phyloP scores from a whole-genome alignment of 2,888 invertebrate species.

The Thyatira batis region DNA sequence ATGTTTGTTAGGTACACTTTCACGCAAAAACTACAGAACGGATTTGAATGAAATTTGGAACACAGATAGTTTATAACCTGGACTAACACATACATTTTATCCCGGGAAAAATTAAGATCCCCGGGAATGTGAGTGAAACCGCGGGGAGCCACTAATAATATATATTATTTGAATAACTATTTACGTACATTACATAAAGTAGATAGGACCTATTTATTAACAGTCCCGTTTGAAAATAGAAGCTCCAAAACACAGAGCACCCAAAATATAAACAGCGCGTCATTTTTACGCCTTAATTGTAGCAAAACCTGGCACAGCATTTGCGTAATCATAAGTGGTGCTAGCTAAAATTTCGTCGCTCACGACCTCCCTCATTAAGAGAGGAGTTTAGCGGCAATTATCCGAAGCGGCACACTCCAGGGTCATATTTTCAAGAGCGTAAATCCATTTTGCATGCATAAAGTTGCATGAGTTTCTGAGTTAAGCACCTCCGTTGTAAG shows the following conservation, averaged over 20 bases:
- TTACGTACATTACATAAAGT: too few species aligned
- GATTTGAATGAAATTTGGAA: too few species aligned
- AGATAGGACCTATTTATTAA: too few species aligned
- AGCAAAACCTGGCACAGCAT: conserved; percentile 16
- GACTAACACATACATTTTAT: too few species aligned
- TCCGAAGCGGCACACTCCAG: conserved; percentile 65
- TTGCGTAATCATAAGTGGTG: conserved; percentile 33
- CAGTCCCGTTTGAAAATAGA: not conserved
- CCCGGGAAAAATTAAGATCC: too few species aligned
- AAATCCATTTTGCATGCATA: conserved; percentile 71
- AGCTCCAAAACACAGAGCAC: too few species aligned
- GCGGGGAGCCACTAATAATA: too few species aligned
- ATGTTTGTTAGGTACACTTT: too few species aligned
- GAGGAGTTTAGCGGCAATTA: conserved; percentile 71
- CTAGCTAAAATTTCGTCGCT: conserved; percentile 31
- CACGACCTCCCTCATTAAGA: conserved; percentile 61
- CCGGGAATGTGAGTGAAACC: too few species aligned
- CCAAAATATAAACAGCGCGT: not conserved
- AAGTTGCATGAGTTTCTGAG: conserved; percentile 53
- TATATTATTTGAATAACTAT: too few species aligned
- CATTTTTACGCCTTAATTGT: not conserved
- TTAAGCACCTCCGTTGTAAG: conserved; percentile 35
- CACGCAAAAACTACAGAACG: too few species aligned
- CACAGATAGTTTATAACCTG: too few species aligned
- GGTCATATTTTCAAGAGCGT: conserved; percentile 64